These are phyloP conservation scores for Muscicapa comitata DNA, from an alignment of 2,797 vertebrate species.

Conservation along the genomic window DNA sequence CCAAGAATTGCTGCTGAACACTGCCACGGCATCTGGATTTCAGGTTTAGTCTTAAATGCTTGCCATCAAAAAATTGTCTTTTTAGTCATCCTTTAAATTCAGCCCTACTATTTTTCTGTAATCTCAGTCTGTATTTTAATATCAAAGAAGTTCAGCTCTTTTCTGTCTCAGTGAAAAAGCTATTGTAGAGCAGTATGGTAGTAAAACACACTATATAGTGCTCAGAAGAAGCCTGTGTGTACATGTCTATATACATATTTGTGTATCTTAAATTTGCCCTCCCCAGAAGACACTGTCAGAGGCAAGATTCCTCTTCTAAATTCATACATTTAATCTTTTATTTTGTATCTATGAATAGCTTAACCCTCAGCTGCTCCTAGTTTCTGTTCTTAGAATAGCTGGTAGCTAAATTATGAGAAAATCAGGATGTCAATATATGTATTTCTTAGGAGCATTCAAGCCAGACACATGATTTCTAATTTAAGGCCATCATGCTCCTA, in stretches of 20 bases:
- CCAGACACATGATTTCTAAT: conserved; percentile 16
- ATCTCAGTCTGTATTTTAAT: background rate
- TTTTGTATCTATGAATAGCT: conserved; percentile 3
- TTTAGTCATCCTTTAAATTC: background rate
- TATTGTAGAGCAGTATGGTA: background rate
- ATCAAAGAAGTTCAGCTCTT: background rate
- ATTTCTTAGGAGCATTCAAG: conserved; percentile 13
- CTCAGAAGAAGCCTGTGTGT: background rate
- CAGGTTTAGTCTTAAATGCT: background rate
- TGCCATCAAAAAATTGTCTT: background rate
- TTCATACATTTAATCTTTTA: background rate
- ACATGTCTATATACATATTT: background rate
- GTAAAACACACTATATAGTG: background rate
- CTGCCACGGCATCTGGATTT: background rate
- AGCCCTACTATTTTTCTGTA: background rate
- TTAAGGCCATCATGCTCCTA: background rate
- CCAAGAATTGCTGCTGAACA: background rate
- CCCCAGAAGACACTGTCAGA: background rate
- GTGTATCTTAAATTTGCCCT: background rate
- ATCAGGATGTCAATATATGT: conserved; percentile 45
- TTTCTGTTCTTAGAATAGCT: conserved; percentile 28
- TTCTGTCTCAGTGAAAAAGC: background rate
- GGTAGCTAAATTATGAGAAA: conserved; percentile 46
- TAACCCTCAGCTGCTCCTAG: conserved; percentile 18
- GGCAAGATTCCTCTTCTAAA: background rate